Evolutionary conservation across 2,888 invertebrate species (phyloP), one percentile per base, ranked within the genome.

Genomic region (Mongoloraphidia duomilia): DNA sequence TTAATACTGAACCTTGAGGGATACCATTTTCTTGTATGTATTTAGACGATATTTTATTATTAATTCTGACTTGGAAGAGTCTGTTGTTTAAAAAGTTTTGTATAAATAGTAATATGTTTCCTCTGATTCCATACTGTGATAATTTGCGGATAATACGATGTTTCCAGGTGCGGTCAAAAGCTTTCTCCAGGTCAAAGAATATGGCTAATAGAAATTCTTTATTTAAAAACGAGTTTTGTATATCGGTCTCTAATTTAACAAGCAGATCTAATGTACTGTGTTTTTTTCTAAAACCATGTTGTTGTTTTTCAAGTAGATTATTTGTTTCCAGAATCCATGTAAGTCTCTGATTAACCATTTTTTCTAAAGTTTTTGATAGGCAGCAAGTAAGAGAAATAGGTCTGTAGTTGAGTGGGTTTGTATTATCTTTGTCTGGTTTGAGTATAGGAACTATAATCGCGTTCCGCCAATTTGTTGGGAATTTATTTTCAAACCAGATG

Each of bases 221-320:
- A n/a, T n/a, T n/a, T n/a, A n/a, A n/a, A n/a, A n/a, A 55, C 53
- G 46, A 55, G 41, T 53, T 34, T 26, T 49, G 46, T 9, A 56
- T 52, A 5, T 50, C 35, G 3, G 42, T 49, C 44, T 56, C 48
- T 0, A 55, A 34, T 12, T 51, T 47, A 2, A 49, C 44, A 1
- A 58, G 49, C 34, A 54, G 51, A 35, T 57, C 54, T 9, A 42
- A 33, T 1, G 50, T 53, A 5, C 50, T 54, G 9, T 45, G 50
- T 12, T 50, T 13, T 35, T 43, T 37, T 44, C 54, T 44, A 33
- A 53, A 56, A 0, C 54, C 54, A 36, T 47, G 45, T 46, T 57
- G 56, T 2, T 47, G 17, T 10, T 46, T 14, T n/a, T 48, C 38
- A 3, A 57, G 14, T n/a, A 50, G 45, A 10, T 53, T 47, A 10